Percentiles rank a stretch among this genome's conserved stretches.
Conservation (phyloP, 2,888 invertebrate species). For the Eupelmus urozonus region DNA sequence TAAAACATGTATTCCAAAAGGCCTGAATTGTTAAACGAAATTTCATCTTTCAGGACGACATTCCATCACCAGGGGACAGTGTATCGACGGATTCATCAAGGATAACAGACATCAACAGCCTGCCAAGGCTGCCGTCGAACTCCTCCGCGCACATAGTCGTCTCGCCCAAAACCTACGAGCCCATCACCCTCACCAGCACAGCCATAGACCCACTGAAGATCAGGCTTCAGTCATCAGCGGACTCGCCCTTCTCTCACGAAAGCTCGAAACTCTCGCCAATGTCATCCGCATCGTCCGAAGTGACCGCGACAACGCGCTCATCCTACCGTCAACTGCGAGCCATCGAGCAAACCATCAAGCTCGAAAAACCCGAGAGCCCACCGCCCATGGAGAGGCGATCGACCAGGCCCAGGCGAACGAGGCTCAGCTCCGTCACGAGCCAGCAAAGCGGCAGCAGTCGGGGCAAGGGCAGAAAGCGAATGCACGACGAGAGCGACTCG, state of each 20-base stretch:
- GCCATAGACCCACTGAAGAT: not conserved
- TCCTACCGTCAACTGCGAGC: constrained; percentile 26
- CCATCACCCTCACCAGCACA: constrained; percentile 23
- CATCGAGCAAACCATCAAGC: constrained; percentile 24
- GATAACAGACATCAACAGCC: constrained; percentile 49
- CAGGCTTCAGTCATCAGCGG: not conserved
- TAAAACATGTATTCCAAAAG: too few relatives aligned
- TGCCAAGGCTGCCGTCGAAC: constrained; percentile 49
- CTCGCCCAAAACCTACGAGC: constrained; percentile 54
- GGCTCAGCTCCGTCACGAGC: constrained; percentile 40
- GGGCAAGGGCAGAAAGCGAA: constrained; percentile 34
- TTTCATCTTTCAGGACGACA: constrained; percentile 70
- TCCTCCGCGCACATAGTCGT: constrained; percentile 52
- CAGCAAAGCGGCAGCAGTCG: constrained; percentile 7
- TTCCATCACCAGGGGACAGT: constrained; percentile 65
- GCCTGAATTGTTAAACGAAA: too few relatives aligned
- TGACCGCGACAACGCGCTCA: not conserved
- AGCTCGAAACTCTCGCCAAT: constrained; percentile 37
- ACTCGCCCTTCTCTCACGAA: constrained; percentile 31
- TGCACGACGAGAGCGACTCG: constrained; percentile 19
- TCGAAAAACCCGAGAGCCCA: constrained; percentile 46
- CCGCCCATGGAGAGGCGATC: constrained; percentile 56
- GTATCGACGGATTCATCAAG: constrained; percentile 65
- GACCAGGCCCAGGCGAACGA: constrained; percentile 32
- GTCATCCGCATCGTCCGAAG: constrained; percentile 19